Evolutionary conservation across 2,797 vertebrate species (phyloP), one percentile per base, ranked within the genome.

Genomic region (Cryptoprocta ferox): DNA sequence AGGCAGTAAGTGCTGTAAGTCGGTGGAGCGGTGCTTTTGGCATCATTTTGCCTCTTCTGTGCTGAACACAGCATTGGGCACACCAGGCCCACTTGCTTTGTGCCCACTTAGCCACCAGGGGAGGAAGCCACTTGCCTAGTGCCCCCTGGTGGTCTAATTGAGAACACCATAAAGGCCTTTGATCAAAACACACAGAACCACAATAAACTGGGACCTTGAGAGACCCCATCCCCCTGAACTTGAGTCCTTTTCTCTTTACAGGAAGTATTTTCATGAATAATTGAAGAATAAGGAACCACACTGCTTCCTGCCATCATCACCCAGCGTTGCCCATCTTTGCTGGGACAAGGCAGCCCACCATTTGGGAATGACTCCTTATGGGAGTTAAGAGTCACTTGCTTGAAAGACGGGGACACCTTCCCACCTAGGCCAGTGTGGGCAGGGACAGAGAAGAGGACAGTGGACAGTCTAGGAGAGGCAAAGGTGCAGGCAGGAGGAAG

Each of bases 231-330:
- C n/a, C 53, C 48, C 83, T 82, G 48, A 90, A 53, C 30, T 45
- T 35, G 19, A 79, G 68, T 6, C 42, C 18, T 76, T 95, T 85
- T 45, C 24, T 80, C 82, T 94, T 79, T 45, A 63, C 28, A 71
- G 68, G 35, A 91, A 42, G 15, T n/a, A n/a, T 95, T 92, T 96
- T 53, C 89, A 76, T 13, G 24, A 87, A n/a, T 39, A 90, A 94
- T 13, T 66, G n/a, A 91, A 96, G 37, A 73, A 68, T 73, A 84
- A 79, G 91, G 65, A 83, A 42, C 19, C 48, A 37, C 37, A 37
- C 3, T 0, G 15, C 26, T 48, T 92, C 91, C 75, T 66, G 32
- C 75, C 48, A 63, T 86, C 86, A 37, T n/a, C 82, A 56, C 65
- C 59, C 68, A 75, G 53, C 28, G 73, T 12, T 91, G 76, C 39